phyloP scores from a whole-genome alignment of 2,888 invertebrate genomes.

The Rhopalosiphum nymphaeae region DNA sequence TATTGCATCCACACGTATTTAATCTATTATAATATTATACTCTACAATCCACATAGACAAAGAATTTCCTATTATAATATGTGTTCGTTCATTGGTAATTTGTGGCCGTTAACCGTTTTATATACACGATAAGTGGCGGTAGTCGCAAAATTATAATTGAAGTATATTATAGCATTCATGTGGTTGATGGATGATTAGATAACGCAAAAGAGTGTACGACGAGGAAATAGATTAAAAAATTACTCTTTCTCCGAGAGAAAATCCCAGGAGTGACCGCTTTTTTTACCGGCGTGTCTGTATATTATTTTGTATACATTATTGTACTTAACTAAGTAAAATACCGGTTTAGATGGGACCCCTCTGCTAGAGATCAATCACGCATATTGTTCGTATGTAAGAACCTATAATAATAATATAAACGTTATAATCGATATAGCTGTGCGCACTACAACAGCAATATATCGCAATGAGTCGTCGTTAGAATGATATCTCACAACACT shows the following conservation, averaged over 20 bases:
- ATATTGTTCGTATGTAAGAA: neutral
- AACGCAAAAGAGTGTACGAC: neutral
- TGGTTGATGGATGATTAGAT: conserved; percentile 48
- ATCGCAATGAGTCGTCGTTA: neutral
- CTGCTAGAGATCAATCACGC: conserved; percentile 44
- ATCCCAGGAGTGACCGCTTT: neutral
- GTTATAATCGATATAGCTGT: neutral
- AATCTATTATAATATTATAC: too few relatives aligned
- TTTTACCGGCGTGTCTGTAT: neutral
- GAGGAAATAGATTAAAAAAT: conserved; percentile 43
- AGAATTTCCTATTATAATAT: conserved; percentile 39
- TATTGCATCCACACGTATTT: too few relatives aligned
- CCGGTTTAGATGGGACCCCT: conserved; percentile 39
- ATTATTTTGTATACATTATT: neutral
- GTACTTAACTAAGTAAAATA: conserved; percentile 31
- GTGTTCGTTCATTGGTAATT: conserved; percentile 23
- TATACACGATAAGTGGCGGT: neutral
- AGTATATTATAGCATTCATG: neutral
- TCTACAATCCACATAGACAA: neutral
- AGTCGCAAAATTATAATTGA: neutral
- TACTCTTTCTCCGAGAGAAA: conserved; percentile 22
- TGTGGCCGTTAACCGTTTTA: neutral
- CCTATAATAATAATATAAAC: neutral
- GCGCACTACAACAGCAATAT: neutral
- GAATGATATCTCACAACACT: neutral